A percentile compares a stretch with the other conserved stretches of the same genome.
Conservation (phyloP, 1,140 invertebrate species). For the Heliconius melpomene region DNA sequence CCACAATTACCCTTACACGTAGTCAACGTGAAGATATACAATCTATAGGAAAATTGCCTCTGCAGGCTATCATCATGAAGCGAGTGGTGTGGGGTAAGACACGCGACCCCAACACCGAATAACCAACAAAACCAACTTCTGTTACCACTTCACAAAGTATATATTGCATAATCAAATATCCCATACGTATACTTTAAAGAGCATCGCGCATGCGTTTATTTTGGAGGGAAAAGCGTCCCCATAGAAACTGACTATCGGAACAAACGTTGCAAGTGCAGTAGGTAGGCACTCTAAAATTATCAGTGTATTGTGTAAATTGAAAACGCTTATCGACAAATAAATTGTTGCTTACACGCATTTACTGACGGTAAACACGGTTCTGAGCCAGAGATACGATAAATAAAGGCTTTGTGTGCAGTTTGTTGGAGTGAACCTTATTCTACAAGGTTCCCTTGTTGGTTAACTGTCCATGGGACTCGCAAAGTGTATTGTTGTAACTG, state of each 20-base stretch:
- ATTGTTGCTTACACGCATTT: conserved; percentile 44
- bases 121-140: conserved; percentile 26
- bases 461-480: conserved; percentile 16
- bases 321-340: conserved; percentile 47
- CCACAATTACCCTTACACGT: conserved; percentile 57
- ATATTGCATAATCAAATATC: conserved; percentile 29
- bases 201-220: conserved; percentile 64
- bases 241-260: conserved; percentile 44
- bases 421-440: conserved; percentile 48
- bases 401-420: conserved; percentile 53
- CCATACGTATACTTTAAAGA: background rate
- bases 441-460: conserved; percentile 8
- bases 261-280: conserved; percentile 11
- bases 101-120: conserved; percentile 51
- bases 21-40: conserved; percentile 56
- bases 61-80: conserved; percentile 66
- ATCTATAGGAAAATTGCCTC: conserved; percentile 72
- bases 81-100: conserved; percentile 56
- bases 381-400: conserved; percentile 49
- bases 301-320: conserved; percentile 41
- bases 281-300: conserved; percentile 2
- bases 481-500: conserved; percentile 28
- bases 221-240: conserved; percentile 77
- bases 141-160: conserved; percentile 26
- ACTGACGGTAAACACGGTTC: conserved; percentile 38